These are phyloP conservation scores for Argyra leucocephala DNA, from an alignment of 2,888 invertebrate genomes.

Conservation along the genomic window DNA sequence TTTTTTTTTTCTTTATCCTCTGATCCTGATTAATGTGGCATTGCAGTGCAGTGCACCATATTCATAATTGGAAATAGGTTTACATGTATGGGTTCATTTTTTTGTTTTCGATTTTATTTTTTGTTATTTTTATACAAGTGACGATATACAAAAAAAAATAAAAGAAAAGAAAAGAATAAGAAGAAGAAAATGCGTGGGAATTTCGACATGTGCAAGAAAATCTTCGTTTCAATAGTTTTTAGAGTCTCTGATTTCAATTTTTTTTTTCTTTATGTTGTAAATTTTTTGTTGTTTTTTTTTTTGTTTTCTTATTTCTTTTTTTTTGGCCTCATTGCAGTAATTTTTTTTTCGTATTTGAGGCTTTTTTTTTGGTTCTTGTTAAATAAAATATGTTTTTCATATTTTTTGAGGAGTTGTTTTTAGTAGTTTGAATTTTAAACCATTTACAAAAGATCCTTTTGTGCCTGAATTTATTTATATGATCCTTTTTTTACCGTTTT, in stretches of 20 bases:
- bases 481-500: not conserved
- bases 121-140: not conserved
- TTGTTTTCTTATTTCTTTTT: not conserved
- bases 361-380: not conserved
- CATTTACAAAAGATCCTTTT: too few species aligned
- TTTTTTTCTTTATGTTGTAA: too few species aligned
- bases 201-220: slow-evolving; percentile 11
- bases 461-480: not conserved
- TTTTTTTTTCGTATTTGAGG: not conserved
- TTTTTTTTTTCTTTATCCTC: not conserved
- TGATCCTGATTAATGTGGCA: not conserved
- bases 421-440: not conserved
- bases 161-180: not conserved
- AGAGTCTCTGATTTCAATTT: not conserved
- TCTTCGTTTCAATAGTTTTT: not conserved
- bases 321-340: not conserved
- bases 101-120: not conserved
- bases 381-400: not conserved
- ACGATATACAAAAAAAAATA: not conserved
- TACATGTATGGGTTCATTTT: not conserved
- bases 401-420: not conserved
- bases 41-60: not conserved
- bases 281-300: not conserved
- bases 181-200: slow-evolving; percentile 4
- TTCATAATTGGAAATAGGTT: not conserved